These are phyloP conservation scores for Diorhabda sublineata DNA, from an alignment of 1,140 invertebrate species.

Conservation along the genomic window DNA sequence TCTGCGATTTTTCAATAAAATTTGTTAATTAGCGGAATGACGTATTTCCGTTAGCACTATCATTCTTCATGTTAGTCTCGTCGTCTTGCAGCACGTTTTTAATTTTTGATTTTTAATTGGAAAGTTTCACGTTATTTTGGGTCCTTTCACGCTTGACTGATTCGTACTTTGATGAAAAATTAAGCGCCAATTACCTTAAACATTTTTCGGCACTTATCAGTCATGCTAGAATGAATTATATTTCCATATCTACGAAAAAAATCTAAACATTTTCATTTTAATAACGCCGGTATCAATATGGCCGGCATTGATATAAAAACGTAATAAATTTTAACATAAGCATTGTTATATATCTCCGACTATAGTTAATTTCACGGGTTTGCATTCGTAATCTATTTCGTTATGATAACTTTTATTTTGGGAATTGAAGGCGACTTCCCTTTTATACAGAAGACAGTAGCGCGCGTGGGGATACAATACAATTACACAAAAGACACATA, in stretches of 20 bases:
- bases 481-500: too few species aligned
- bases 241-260: neutral
- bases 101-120: too few species aligned
- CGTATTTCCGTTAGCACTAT: too few species aligned
- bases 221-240: neutral
- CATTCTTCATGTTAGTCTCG: too few species aligned
- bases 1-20: too few species aligned
- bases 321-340: neutral
- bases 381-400: slow-evolving; percentile 2
- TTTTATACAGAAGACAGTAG: neutral
- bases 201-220: neutral
- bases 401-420: neutral
- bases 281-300: neutral
- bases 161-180: too few species aligned
- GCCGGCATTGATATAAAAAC: neutral
- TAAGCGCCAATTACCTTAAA: too few species aligned
- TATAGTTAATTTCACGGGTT: neutral
- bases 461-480: neutral
- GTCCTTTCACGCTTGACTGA: too few species aligned
- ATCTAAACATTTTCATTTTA: neutral
- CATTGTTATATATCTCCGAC: neutral
- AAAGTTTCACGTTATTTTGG: too few species aligned
- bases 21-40: too few species aligned
- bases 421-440: neutral
- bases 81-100: too few species aligned